Conservation (phyloP, 2,797 vertebrate species). For the Galagoides demidoff region DNA sequence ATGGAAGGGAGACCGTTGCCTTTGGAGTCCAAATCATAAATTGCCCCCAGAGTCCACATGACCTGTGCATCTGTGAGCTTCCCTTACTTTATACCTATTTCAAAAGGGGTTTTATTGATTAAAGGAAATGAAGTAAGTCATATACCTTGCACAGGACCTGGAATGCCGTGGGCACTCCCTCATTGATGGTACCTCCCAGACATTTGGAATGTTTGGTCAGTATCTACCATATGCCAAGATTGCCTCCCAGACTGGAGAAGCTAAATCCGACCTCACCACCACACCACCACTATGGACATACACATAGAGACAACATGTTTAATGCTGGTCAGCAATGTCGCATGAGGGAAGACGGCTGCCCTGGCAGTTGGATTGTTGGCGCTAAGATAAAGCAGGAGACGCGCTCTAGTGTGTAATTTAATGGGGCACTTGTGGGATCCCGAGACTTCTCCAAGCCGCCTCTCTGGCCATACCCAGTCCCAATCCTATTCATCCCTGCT, state of each 20-base stretch:
- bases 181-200: background rate
- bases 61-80: background rate
- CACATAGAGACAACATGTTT: background rate
- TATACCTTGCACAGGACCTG: background rate
- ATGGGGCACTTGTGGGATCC: background rate
- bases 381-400: background rate
- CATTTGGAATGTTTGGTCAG: background rate
- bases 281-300: background rate
- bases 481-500: fast-evolving
- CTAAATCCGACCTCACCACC: background rate
- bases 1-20: background rate
- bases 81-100: background rate
- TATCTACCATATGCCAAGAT: too few species aligned
- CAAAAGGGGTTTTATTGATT: background rate
- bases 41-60: background rate
- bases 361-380: background rate
- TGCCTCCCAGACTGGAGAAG: background rate
- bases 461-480: background rate
- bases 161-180: background rate
- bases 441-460: background rate
- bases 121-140: background rate
- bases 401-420: fast-evolving
- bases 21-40: background rate
- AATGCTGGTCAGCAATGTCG: background rate
- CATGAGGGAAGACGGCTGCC: background rate